Percentiles rank a stretch among this genome's conserved stretches.
Conservation (phyloP, 2,888 invertebrate species). For the Lasius platythorax region DNA sequence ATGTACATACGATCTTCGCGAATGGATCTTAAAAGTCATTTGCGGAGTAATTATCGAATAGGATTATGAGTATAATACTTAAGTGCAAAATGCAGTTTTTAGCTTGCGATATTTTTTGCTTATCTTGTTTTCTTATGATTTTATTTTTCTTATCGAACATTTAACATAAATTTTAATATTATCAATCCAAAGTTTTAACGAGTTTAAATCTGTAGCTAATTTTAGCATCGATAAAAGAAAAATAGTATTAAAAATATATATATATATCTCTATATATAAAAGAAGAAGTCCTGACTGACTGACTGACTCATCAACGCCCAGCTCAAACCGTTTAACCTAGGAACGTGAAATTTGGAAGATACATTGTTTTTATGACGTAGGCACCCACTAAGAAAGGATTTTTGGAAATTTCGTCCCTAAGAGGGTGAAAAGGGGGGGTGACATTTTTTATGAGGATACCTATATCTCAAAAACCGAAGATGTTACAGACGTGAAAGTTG, state of each 20-base stretch:
- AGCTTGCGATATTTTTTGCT: not conserved
- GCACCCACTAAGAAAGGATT: too few relatives aligned
- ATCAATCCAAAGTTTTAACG: not conserved
- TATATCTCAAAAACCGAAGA: too few relatives aligned
- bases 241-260: not conserved
- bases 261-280: not conserved
- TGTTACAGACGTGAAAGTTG: too few relatives aligned
- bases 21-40: not conserved
- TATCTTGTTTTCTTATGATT: not conserved
- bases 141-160: not conserved
- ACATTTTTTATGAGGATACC: too few relatives aligned
- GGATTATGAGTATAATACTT: slow-evolving; percentile 6
- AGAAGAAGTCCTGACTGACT: too few relatives aligned
- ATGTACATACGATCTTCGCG: not conserved
- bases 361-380: too few relatives aligned
- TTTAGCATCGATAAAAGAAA: not conserved
- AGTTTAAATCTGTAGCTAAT: not conserved
- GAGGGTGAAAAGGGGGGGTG: too few relatives aligned
- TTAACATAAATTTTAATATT: not conserved
- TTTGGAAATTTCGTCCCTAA: too few relatives aligned
- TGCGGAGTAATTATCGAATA: not conserved
- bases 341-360: too few relatives aligned
- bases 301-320: too few relatives aligned
- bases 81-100: not conserved
- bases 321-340: too few relatives aligned